Percentiles rank a stretch among this genome's conserved stretches.
phyloP scores from a whole-genome alignment of 2,888 invertebrate genomes.

The Glyphotaelius pellucidus region DNA sequence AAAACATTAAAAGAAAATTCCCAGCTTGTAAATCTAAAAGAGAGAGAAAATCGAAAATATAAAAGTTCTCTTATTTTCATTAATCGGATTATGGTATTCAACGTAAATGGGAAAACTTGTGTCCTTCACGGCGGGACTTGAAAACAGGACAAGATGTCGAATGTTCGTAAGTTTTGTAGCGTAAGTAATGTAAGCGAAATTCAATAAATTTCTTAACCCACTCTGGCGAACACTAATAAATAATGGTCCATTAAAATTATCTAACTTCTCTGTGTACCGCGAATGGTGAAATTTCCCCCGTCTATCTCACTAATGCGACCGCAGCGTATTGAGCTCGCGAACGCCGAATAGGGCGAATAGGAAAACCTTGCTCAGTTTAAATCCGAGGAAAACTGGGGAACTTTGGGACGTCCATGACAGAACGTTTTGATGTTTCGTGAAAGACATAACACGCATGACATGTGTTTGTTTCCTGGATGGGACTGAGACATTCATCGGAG shows the following conservation, averaged over 20 bases:
- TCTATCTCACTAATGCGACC: constrained; percentile 34
- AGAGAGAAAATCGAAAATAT: background rate
- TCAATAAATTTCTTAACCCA: constrained; percentile 35
- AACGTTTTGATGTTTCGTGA: constrained; percentile 3
- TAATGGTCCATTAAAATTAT: constrained; percentile 32
- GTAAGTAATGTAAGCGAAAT: background rate
- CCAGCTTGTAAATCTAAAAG: background rate
- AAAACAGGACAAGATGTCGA: constrained; percentile 10
- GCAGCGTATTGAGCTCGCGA: constrained; percentile 36
- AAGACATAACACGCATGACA: background rate
- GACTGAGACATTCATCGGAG: background rate
- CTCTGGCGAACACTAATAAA: constrained; percentile 31
- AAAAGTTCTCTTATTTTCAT: background rate
- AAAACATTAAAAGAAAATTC: background rate
- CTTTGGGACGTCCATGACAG: background rate
- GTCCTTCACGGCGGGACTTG: background rate
- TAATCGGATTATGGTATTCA: background rate
- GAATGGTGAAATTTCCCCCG: constrained; percentile 6
- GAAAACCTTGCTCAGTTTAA: background rate
- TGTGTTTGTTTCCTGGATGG: background rate
- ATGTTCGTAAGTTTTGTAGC: background rate
- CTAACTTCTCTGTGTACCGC: constrained; percentile 19
- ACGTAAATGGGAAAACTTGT: background rate
- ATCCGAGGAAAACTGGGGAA: background rate
- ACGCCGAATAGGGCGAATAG: background rate